Evolutionary conservation across 2,888 invertebrate genomes (phyloP).

Genomic region (Nasonovia ribisnigri): DNA sequence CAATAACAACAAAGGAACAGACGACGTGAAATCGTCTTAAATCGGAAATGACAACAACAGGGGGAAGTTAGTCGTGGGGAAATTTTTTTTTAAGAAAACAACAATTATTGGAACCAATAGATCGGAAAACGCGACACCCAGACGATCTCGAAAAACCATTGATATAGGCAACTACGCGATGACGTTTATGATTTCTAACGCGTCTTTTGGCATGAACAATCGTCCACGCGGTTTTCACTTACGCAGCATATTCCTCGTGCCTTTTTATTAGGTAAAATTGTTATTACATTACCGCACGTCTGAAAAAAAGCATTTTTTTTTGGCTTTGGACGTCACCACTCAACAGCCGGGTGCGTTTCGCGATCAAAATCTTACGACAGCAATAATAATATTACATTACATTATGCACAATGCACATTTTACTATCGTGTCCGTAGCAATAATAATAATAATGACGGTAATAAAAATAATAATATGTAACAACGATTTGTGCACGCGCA

Average conservation of each 20-base stretch:
- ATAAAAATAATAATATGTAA: slow-evolving; percentile 8
- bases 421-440: slow-evolving; percentile 7
- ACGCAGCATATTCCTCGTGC: neutral
- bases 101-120: neutral
- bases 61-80: neutral
- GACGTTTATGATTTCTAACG: neutral
- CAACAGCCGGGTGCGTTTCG: neutral
- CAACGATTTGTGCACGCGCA: slow-evolving; percentile 9
- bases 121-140: neutral
- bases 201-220: neutral
- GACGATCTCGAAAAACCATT: neutral
- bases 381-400: neutral
- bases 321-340: neutral
- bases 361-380: neutral
- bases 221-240: neutral
- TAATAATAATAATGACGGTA: slow-evolving; percentile 3
- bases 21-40: neutral
- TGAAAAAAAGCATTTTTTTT: neutral
- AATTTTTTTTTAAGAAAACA: neutral
- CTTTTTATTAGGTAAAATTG: neutral
- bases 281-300: neutral
- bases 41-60: neutral
- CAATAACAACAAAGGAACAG: neutral
- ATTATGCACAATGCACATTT: slow-evolving; percentile 22
- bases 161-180: neutral